These are phyloP conservation scores for Setophaga petechia DNA, from an alignment of 2,113 vertebrate genomes.

Conservation along the genomic window DNA sequence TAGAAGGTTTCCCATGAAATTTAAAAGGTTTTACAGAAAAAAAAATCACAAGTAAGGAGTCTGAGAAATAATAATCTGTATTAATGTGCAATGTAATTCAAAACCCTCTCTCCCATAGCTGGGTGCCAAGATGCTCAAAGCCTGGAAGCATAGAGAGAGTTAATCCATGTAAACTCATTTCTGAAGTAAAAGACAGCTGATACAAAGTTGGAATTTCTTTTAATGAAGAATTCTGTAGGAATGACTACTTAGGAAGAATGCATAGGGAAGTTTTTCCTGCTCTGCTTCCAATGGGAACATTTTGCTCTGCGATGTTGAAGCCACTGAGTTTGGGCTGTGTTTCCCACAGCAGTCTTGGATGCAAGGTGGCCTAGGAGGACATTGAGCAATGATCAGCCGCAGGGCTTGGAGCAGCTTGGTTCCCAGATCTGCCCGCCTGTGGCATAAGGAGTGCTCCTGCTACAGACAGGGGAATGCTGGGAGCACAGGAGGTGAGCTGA, in stretches of 20 bases:
- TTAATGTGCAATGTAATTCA: not conserved
- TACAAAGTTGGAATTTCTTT: not conserved
- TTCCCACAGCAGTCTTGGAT: not conserved
- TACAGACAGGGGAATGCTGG: not conserved
- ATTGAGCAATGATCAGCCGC: not conserved
- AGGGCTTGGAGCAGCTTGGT: not conserved
- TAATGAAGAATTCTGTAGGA: not conserved
- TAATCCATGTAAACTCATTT: not conserved
- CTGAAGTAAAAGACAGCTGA: not conserved
- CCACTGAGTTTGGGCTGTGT: not conserved
- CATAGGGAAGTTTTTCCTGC: not conserved
- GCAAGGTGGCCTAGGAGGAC: not conserved
- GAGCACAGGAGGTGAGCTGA: not conserved
- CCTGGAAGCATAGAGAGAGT: not conserved
- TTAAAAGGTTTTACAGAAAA: not conserved
- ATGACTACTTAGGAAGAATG: not conserved
- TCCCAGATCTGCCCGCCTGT: not conserved
- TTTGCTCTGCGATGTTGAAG: not conserved
- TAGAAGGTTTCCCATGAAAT: not conserved
- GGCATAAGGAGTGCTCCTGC: not conserved
- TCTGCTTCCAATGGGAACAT: not conserved
- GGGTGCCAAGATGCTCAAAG: not conserved
- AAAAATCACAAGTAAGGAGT: not conserved
- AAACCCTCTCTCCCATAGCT: not conserved
- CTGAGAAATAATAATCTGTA: not conserved